Base-by-base conservation (phyloP, 1,140 invertebrate genomes). In the Drosophila tropicalis region DNA sequence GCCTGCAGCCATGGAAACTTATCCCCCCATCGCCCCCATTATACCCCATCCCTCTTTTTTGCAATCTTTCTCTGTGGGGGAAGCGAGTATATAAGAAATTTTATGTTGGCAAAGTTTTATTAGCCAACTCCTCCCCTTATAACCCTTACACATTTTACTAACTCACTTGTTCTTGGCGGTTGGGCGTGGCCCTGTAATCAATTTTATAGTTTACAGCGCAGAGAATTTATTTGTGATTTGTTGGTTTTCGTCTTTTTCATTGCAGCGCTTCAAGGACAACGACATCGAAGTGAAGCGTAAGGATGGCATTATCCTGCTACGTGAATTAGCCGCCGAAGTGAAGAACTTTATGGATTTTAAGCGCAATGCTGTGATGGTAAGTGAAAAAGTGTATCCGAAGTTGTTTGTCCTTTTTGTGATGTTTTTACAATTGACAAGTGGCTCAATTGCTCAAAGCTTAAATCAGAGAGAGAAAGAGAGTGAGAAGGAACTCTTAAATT, bases 281-380 rank as follows among this genome's bases (percentile, higher is more conserved):
- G 95, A 96, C 66, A 94, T 95, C 39, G 94, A 95, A 71, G 95
- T 97, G 47, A 93, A 93, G 10, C 94, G 95, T 72, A 97, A 97
- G 90, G 96, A 97, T 90, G 96, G 96, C n/a, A 93, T 97, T 41
- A 93, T 97, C 36, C 92, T 97, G 25, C 95, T 97, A 54, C 94
- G 96, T 54, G 96, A 97, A 92, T 95, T 97, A 93, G 96, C 96
- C 3, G 94, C 94, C 0, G 96, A 97, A 93, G 96, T 97, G 19
- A 96, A 97, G 91, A 97, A 97, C 90, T 96, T 97, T 94, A 96
- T 97, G 95, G 96, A 97, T 91, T 97, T 97, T 92, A 97, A 97
- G 93, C 96, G 96, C 92, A 96, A 96, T 87, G 96, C 97, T 40
- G 96, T 97, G 41, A 96, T 97, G 96, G 96, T 97, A 93, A 95